A percentile compares a stretch with the other conserved stretches of the same genome.
phyloP scores from a whole-genome alignment of 2,888 invertebrate genomes.

The Shargacucullia verbasci region DNA sequence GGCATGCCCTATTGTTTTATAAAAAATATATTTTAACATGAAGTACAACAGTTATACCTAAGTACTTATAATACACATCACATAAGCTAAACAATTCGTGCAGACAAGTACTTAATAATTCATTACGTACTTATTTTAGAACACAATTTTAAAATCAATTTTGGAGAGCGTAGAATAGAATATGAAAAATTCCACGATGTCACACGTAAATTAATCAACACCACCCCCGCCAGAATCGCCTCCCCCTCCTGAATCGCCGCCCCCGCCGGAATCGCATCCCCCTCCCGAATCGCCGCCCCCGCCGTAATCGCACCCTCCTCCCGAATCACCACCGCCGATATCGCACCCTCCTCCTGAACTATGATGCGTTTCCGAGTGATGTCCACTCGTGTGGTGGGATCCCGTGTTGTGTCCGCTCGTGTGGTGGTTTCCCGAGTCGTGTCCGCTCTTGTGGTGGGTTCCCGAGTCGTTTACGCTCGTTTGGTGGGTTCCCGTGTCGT shows the following conservation, averaged over 20 bases:
- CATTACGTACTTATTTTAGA: too few species aligned
- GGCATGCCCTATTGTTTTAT: too few species aligned
- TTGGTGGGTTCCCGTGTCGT: slow-evolving; percentile 10
- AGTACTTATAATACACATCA: too few species aligned
- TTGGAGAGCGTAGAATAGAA: too few species aligned
- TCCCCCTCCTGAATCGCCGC: slow-evolving; percentile 16
- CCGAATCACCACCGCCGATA: background rate
- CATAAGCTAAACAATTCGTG: too few species aligned
- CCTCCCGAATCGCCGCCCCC: slow-evolving; percentile 30
- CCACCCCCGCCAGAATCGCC: slow-evolving; percentile 31
- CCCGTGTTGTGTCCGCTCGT: slow-evolving; percentile 4
- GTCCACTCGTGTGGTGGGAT: background rate
- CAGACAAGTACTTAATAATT: too few species aligned
- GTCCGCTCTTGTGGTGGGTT: background rate
- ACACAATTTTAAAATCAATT: too few species aligned
- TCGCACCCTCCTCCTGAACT: too few species aligned
- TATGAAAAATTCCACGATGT: too few species aligned
- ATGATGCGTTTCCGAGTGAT: slow-evolving; percentile 11
- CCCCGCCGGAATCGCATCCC: slow-evolving; percentile 34
- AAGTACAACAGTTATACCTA: too few species aligned
- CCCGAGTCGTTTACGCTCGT: slow-evolving; percentile 1
- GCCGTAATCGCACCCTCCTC: slow-evolving; percentile 27
- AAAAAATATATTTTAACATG: too few species aligned
- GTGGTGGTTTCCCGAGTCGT: slow-evolving; percentile 6
- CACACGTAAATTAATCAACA: slow-evolving; percentile 4